Evolutionary conservation across 1,140 invertebrate genomes (phyloP).

Genomic region (Cotesia glomerata): DNA sequence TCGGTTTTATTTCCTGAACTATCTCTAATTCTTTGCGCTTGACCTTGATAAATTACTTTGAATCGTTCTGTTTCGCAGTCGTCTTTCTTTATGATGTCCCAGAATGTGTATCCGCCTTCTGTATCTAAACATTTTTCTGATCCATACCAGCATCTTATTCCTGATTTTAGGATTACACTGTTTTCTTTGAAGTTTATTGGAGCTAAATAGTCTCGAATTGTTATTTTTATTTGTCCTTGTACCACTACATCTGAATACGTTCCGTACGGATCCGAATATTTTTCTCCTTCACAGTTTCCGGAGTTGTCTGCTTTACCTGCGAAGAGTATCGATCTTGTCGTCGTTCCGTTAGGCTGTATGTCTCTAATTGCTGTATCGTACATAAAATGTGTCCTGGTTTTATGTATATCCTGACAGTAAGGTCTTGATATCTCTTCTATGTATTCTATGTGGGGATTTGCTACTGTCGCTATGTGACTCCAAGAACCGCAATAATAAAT

Average conservation of each 20-base stretch:
- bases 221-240: slow-evolving; percentile 14
- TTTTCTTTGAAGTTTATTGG: not conserved
- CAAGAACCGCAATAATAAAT: slow-evolving; percentile 23
- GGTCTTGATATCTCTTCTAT: not conserved
- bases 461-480: slow-evolving; percentile 10
- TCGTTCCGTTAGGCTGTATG: not conserved
- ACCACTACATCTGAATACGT: slow-evolving; percentile 12
- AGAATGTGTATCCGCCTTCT: slow-evolving; percentile 19
- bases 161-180: slow-evolving; percentile 5
- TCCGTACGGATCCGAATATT: slow-evolving; percentile 16
- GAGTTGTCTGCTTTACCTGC: not conserved
- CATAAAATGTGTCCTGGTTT: not conserved
- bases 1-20: not conserved
- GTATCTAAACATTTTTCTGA: slow-evolving; percentile 25
- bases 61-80: slow-evolving; percentile 9
- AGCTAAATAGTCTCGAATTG: slow-evolving; percentile 17
- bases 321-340: not conserved
- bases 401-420: not conserved
- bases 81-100: slow-evolving; percentile 5
- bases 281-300: slow-evolving; percentile 10
- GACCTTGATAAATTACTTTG: not conserved
- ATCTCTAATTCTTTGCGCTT: not conserved
- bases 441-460: slow-evolving; percentile 7
- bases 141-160: slow-evolving; percentile 10
- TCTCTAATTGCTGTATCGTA: not conserved